Evolutionary conservation across 2,113 vertebrate genomes (phyloP), one percentile per base, ranked within the genome.

Genomic region (Globicephala melas): DNA sequence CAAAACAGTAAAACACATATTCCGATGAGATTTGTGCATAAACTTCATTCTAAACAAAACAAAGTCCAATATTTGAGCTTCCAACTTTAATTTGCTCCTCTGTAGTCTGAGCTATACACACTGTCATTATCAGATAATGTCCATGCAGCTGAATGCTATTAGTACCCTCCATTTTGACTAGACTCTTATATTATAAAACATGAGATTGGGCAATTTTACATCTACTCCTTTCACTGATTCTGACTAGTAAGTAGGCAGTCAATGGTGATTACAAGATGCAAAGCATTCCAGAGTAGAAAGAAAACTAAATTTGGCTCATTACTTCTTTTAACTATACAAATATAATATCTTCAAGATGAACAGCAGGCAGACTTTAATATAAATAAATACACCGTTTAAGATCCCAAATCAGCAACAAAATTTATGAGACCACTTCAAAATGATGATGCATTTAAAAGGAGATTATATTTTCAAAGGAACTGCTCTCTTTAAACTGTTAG

Each of bases 321-420:
- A 20, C 53, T 93, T 97, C 87, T 96, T 62, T 87, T 96, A 96
- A 97, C 96, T 95, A 94, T 94, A 97, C 89, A 96, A 97, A 96
- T 68, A 36, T 3, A 80, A 96, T 95, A 95, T 81, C 82, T 96
- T 96, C 74, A 60, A 86, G 93, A 94, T 74, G 94, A 97, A 94
- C 67, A 97, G 71, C 41, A 96, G 92, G 90, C 84, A 85, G 71
- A 77, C 38, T 96, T 97, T 97, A 97, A 97, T 97, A 97, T 95
- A 97, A 97, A 97, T 97, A 97, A 97, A 97, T 96, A 97, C 33
- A 95, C 81, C 50, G 2, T 71, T 97, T 97, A 95, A 97, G 92
- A 96, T 95, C 84, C 63, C 90, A 97, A 96, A 97, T 97, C 96
- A 97, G 90, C 94, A 96, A 96, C 87, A 85, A 92, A 95, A 97